Base-by-base conservation (phyloP, 1,140 invertebrate genomes). In the Temnothorax nylanderi region DNA sequence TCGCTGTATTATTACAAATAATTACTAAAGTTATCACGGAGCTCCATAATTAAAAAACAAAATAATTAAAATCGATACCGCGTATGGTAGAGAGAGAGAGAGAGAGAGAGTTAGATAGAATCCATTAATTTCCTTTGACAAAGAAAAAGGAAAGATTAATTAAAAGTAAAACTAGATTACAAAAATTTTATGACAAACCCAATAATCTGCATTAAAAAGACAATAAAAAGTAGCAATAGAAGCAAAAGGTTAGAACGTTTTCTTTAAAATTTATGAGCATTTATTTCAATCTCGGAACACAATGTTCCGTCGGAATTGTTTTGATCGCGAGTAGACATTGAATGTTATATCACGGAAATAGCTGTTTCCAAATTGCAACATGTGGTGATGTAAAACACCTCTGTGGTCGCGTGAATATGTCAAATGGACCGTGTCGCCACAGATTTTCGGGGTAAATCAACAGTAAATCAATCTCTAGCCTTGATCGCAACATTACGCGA, bases 11-110 rank as follows among this genome's bases (percentile, higher is more conserved):
- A 41, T 78, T 32, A 44, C 41, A 64, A 56, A 58, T 75, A 75
- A 78, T 78, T 47, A 78, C 44, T 49, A 32, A 78, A 49, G 41
- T 64, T 62, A 78, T 64, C 13, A 47, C 26, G 18, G n/a, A 34
- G 21, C 16, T 44, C 5, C 7, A 37, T 32, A 44, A 62, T 60
- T 62, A 32, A 77, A 41, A 77, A 44, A 26, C 21, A 77, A 76
- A 77, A 62, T 62, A 44, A 76, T 60, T 44, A 60, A 32, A 44
- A 41, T 26, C 21, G 74, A 47, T 41, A 0, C 2, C 16, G 16
- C 8, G n/a, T 11, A 41, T 32, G 13, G 16, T 76, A 77, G 10
- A 11, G 16, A 77, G 16, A 62, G 10, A 16, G 34, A 10, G 60
- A 77, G 10, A 18, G 16, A 77, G 21, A 62, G 16, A 16, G 37